Conservation (phyloP, 2,888 invertebrate genomes). For the Trichopoda pennipes region DNA sequence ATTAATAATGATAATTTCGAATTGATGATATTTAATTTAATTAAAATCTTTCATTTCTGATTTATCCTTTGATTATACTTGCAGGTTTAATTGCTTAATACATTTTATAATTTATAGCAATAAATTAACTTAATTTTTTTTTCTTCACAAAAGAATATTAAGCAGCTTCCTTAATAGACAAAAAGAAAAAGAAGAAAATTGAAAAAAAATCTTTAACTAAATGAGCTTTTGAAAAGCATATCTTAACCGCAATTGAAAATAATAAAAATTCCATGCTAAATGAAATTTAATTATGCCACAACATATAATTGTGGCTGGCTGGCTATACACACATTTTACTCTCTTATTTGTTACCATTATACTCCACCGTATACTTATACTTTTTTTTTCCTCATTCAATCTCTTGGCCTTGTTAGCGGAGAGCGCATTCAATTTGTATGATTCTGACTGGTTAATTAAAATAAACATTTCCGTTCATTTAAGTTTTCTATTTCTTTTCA, state of each 20-base stretch:
- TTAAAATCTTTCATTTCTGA: too few relatives aligned
- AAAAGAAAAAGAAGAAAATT: background rate
- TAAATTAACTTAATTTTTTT: too few relatives aligned
- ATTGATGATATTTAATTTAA: too few relatives aligned
- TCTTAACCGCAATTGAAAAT: conserved; percentile 29
- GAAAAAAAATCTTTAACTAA: background rate
- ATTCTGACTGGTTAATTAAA: conserved; percentile 69
- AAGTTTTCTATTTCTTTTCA: conserved; percentile 3
- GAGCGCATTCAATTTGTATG: conserved; percentile 51
- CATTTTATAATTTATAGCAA: too few relatives aligned
- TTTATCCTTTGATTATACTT: too few relatives aligned
- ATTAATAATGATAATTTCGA: too few relatives aligned
- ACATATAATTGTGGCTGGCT: conserved; percentile 12
- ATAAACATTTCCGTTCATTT: conserved; percentile 61
- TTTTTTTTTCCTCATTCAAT: background rate
- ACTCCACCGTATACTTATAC: background rate
- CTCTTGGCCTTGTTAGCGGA: conserved; percentile 26
- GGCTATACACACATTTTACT: background rate
- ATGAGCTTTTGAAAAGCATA: background rate
- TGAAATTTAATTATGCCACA: conserved; percentile 56
- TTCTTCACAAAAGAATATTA: too few relatives aligned
- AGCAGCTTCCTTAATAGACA: background rate
- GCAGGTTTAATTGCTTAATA: too few relatives aligned
- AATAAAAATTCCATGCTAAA: conserved; percentile 39
- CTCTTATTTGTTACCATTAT: background rate